Conservation (phyloP, 1,140 invertebrate species). For the Bacillus rossius region DNA sequence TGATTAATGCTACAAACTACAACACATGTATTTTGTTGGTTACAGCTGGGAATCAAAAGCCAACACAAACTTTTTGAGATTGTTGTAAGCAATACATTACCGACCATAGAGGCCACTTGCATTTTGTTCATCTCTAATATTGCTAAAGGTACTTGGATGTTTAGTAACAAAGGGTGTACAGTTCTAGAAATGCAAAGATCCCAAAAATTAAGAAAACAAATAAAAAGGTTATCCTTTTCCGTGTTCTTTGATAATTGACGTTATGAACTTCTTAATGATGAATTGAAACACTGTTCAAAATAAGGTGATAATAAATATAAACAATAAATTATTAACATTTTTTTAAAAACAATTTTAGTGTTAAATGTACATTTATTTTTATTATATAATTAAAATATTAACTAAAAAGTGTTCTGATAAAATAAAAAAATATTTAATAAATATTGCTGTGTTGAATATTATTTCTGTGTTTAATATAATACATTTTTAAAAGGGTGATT, state of each 20-base stretch:
- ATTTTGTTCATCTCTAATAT: background rate
- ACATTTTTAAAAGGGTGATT: constrained; percentile 9
- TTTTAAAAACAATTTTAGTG: constrained; percentile 5
- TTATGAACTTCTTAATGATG: background rate
- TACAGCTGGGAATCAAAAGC: no score
- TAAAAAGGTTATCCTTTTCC: constrained; percentile 1
- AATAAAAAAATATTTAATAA: background rate
- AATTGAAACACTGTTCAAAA: background rate
- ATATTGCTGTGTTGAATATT: constrained; percentile 1
- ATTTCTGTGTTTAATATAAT: background rate
- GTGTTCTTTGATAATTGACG: background rate
- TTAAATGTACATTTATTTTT: constrained; percentile 12
- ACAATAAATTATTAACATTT: constrained; percentile 7
- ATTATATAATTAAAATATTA: constrained; percentile 10
- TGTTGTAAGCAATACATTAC: no score
- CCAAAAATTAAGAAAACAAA: background rate
- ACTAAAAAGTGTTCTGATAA: background rate
- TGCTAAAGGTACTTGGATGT: background rate
- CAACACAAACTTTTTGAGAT: no score
- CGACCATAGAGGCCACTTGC: no score
- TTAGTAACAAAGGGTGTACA: background rate
- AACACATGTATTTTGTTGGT: no score
- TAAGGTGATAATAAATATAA: background rate
- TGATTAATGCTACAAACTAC: no score
- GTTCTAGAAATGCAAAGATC: background rate